Evolutionary conservation across 2,888 invertebrate species (phyloP).

Genomic region (Synergus japonicus): DNA sequence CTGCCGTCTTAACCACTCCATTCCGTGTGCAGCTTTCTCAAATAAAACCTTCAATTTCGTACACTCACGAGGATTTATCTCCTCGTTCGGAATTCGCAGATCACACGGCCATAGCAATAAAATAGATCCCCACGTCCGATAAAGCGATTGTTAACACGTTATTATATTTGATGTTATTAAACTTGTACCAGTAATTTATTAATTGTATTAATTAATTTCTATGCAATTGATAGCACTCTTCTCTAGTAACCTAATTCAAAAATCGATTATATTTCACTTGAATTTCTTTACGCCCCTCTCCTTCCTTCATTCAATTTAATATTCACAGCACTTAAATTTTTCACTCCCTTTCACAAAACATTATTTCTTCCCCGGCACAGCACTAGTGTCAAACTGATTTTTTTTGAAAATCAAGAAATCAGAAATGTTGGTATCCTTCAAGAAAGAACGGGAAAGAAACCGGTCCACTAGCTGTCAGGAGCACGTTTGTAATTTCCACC

Average conservation of each 20-base stretch:
- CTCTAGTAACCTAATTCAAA: neutral
- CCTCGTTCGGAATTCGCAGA: conserved; percentile 24
- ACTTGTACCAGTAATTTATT: neutral
- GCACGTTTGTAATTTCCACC: conserved; percentile 17
- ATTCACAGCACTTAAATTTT: neutral
- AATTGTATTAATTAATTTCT: neutral
- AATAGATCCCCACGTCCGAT: conserved; percentile 16
- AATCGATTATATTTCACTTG: neutral
- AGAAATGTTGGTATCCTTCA: neutral
- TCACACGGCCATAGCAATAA: conserved; percentile 21
- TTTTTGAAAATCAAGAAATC: neutral
- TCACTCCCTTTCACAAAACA: neutral
- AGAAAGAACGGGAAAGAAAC: neutral
- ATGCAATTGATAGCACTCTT: neutral
- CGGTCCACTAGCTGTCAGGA: conserved; percentile 22
- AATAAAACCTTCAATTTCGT: conserved; percentile 4
- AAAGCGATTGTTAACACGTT: neutral
- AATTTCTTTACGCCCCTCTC: neutral
- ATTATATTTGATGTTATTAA: neutral
- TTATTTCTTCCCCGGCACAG: neutral
- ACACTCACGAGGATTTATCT: conserved; percentile 30
- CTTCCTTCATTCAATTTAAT: neutral
- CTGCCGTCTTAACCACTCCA: conserved; percentile 72
- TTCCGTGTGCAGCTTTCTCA: conserved; percentile 45
- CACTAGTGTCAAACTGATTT: neutral